phyloP scores from a whole-genome alignment of 2,888 invertebrate species.

The Antitype chi region DNA sequence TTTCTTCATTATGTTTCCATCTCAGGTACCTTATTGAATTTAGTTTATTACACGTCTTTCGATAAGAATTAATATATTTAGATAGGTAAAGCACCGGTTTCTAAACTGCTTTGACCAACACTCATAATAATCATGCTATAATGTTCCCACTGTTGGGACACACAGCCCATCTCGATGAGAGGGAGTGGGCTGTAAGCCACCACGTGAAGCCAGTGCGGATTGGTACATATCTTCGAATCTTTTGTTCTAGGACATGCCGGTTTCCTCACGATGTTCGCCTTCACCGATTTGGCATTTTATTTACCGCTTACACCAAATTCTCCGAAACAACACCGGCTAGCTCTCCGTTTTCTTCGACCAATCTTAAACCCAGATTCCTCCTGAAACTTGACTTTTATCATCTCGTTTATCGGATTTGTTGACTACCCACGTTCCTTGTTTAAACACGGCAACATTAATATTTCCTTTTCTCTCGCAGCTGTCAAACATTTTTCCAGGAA shows the following conservation, averaged over 20 bases:
- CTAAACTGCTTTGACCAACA: not conserved
- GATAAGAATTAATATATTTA: not conserved
- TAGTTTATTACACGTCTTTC: not conserved
- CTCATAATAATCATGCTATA: too few relatives aligned
- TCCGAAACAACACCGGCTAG: not conserved
- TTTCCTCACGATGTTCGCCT: too few relatives aligned
- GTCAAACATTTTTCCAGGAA: conserved; percentile 19
- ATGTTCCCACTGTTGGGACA: too few relatives aligned
- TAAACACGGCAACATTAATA: conserved; percentile 15
- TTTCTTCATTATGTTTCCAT: not conserved
- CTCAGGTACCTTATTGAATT: not conserved
- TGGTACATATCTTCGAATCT: too few relatives aligned
- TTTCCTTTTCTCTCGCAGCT: conserved; percentile 7
- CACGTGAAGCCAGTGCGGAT: too few relatives aligned
- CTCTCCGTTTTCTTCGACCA: not conserved
- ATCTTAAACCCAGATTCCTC: not conserved
- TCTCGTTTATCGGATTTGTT: conserved; percentile 11
- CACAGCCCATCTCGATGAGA: too few relatives aligned
- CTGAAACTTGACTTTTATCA: conserved; percentile 3
- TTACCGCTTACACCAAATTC: not conserved
- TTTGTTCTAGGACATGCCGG: too few relatives aligned
- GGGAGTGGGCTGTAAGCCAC: too few relatives aligned
- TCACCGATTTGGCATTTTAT: too few relatives aligned
- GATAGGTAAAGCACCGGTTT: not conserved
- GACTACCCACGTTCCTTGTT: conserved; percentile 19